Evolutionary conservation across 1,140 invertebrate genomes (phyloP).

Genomic region (Mya arenaria): DNA sequence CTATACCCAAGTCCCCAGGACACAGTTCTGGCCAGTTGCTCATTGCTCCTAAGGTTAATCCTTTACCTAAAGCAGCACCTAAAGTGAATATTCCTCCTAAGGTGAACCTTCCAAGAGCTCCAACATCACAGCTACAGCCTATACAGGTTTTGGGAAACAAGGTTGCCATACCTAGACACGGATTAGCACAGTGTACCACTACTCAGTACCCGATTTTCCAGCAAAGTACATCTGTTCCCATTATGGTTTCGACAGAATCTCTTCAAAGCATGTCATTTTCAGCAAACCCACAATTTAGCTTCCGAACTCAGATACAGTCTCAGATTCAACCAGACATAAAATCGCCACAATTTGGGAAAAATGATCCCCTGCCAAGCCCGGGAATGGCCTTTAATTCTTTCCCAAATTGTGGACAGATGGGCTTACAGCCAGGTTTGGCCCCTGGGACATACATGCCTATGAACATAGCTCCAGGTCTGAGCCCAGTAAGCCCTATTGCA

Average conservation of each 20-base stretch:
- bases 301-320: background rate
- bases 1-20: too few relatives aligned
- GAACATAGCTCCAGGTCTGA: background rate
- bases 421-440: background rate
- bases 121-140: too few relatives aligned
- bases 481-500: background rate
- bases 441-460: background rate
- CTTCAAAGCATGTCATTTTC: constrained; percentile 8
- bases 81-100: too few relatives aligned
- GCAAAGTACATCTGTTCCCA: background rate
- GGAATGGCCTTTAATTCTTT: background rate
- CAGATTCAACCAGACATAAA: constrained; percentile 5
- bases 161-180: background rate
- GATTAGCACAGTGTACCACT: background rate
- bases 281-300: background rate
- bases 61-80: too few relatives aligned
- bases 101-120: too few relatives aligned
- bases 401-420: background rate
- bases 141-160: background rate
- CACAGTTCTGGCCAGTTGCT: too few relatives aligned
- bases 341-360: background rate
- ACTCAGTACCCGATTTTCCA: background rate
- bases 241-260: background rate
- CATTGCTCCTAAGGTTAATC: too few relatives aligned
- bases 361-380: background rate